Evolutionary conservation across 2,113 vertebrate species (phyloP).

Genomic region (Gallinago media): DNA sequence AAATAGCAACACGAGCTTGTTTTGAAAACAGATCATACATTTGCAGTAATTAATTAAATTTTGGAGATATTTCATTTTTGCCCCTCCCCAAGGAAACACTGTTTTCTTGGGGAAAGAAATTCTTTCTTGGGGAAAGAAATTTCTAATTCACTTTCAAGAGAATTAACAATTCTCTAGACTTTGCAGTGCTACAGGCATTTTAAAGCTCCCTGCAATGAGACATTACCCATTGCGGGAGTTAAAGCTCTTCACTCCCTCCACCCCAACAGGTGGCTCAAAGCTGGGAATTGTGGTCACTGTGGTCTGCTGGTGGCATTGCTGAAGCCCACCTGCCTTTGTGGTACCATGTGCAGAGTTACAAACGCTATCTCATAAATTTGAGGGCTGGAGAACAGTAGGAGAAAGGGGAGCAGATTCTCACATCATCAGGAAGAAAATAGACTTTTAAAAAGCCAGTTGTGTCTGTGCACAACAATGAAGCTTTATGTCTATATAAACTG

Average conservation of each 20-base stretch:
- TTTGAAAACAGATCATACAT: not conserved
- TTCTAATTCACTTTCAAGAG: not conserved
- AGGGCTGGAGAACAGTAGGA: conserved; percentile 35
- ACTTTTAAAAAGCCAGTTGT: conserved; percentile 69
- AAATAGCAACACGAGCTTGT: not conserved
- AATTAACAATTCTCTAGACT: not conserved
- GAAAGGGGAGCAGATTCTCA: conserved; percentile 59
- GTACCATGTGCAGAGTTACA: not conserved
- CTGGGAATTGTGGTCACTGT: not conserved
- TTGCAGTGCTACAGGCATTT: too few relatives aligned
- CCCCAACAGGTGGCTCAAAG: accelerated
- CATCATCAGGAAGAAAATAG: conserved; percentile 67
- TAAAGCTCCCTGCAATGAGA: not conserved
- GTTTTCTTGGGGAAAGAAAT: too few relatives aligned
- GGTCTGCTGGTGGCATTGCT: not conserved
- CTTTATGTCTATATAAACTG: conserved; percentile 82
- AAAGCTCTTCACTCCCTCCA: not conserved
- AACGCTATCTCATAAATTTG: not conserved
- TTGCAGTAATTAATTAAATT: not conserved
- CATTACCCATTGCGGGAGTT: not conserved
- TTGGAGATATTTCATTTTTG: not conserved
- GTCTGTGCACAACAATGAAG: conserved; percentile 72
- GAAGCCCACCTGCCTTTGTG: not conserved
- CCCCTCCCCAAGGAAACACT: not conserved
- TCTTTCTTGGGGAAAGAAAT: too few relatives aligned